Percentiles rank a stretch among this genome's conserved stretches.
These are phyloP conservation scores for Tetranychus truncatus DNA, from an alignment of 2,888 invertebrate species.

Conservation along the genomic window DNA sequence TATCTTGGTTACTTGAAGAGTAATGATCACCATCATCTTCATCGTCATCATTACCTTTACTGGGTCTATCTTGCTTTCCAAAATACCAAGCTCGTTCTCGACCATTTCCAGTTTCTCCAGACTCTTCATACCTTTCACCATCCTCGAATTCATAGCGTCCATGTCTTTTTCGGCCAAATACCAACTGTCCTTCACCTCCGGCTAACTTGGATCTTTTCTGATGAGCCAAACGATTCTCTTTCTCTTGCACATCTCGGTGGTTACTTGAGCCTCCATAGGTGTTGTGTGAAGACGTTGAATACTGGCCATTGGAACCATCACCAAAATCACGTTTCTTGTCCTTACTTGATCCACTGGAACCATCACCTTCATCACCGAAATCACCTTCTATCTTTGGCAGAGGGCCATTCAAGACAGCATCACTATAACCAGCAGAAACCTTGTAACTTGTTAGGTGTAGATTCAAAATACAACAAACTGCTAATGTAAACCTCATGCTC, in stretches of 20 bases:
- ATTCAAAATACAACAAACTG: neutral
- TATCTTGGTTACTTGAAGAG: too few species aligned
- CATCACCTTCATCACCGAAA: neutral
- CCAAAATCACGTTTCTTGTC: neutral
- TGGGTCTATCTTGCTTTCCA: neutral
- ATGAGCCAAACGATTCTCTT: neutral
- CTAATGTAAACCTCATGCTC: neutral
- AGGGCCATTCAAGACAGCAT: neutral
- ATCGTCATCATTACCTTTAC: neutral
- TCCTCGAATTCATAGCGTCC: neutral
- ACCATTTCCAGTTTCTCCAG: neutral
- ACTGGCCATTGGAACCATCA: neutral
- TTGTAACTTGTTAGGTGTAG: neutral
- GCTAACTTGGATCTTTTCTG: neutral
- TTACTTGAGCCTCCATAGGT: neutral
- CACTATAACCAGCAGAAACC: neutral
- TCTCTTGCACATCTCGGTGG: neutral
- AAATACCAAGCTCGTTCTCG: neutral
- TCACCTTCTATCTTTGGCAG: neutral
- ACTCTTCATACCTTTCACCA: conserved; percentile 1
- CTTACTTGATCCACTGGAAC: neutral
- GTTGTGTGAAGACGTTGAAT: neutral
- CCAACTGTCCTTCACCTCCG: neutral
- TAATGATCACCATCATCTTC: neutral
- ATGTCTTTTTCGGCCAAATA: neutral